These are phyloP conservation scores for Acanthurus tractus DNA, from an alignment of 2,797 vertebrate genomes.

Conservation along the genomic window DNA sequence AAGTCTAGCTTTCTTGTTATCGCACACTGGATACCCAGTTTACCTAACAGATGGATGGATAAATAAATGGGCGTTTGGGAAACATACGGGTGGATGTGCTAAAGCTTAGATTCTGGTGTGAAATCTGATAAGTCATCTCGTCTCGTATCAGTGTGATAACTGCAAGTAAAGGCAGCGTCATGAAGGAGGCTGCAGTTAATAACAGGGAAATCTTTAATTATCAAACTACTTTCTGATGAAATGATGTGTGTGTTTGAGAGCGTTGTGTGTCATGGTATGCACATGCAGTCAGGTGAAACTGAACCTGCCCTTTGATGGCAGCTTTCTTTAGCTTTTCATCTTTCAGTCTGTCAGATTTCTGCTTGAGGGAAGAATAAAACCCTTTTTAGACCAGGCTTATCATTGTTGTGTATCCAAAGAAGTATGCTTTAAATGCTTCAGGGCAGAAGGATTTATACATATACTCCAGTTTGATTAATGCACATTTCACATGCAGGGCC, in stretches of 20 bases:
- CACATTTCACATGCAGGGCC: slow-evolving; percentile 19
- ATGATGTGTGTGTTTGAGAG: not conserved
- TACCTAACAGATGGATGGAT: not conserved
- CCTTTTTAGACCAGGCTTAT: slow-evolving; percentile 5
- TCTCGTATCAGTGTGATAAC: not conserved
- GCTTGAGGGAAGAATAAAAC: slow-evolving; percentile 21
- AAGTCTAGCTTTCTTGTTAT: slow-evolving; percentile 70
- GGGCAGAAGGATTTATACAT: not conserved
- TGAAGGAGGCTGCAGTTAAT: not conserved
- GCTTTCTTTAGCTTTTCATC: slow-evolving; percentile 17
- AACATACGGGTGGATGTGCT: not conserved
- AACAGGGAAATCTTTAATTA: slow-evolving; percentile 6
- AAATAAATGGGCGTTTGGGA: not conserved
- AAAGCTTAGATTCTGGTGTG: not conserved
- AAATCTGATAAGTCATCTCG: not conserved
- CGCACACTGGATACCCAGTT: not conserved
- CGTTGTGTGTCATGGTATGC: not conserved
- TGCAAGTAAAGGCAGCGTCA: not conserved
- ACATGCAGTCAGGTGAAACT: slow-evolving; percentile 19
- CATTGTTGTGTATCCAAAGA: slow-evolving; percentile 7
- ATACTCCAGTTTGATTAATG: not conserved
- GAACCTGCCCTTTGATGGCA: slow-evolving; percentile 17
- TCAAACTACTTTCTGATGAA: not conserved
- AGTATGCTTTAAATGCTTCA: slow-evolving; percentile 7
- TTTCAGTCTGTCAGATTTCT: slow-evolving; percentile 22